Percentiles rank a stretch among this genome's conserved stretches.
Evolutionary conservation across 1,140 invertebrate genomes (phyloP).

Genomic region (Drosophila ficusphila): DNA sequence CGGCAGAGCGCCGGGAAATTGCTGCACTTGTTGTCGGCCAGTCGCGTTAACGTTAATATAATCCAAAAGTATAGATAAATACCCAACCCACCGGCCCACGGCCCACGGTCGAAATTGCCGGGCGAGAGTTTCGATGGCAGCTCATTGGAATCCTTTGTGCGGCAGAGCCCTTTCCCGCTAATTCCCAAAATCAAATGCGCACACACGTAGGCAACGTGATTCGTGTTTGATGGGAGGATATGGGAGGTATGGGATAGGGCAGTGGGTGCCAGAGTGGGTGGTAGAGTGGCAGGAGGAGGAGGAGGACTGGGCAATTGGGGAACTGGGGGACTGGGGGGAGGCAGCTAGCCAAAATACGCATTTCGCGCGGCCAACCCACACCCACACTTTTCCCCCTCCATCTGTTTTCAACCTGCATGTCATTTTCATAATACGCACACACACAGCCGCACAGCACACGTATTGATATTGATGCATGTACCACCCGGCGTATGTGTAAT

Average conservation of each 20-base stretch:
- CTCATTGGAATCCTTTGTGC: conserved; percentile 6
- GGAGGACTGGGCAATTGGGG: too few relatives aligned
- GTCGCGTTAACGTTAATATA: conserved; percentile 46
- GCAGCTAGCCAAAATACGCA: conserved; percentile 48
- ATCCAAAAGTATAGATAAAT: conserved; percentile 59
- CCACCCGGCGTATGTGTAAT: conserved; percentile 57
- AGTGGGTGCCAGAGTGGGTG: background rate
- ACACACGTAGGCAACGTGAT: conserved; percentile 42
- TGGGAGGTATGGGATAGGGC: too few relatives aligned
- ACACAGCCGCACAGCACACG: too few relatives aligned
- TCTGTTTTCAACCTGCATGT: conserved; percentile 5
- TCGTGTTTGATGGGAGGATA: too few relatives aligned
- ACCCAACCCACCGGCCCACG: background rate
- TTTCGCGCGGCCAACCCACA: conserved; percentile 1
- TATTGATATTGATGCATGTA: conserved; percentile 31
- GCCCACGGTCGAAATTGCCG: background rate
- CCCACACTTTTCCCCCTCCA: background rate
- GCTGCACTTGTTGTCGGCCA: background rate
- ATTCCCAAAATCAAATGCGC: conserved; percentile 58
- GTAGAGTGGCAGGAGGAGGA: background rate
- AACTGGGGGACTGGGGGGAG: too few relatives aligned
- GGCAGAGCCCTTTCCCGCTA: conserved; percentile 20
- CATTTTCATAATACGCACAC: conserved; percentile 52
- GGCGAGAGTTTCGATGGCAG: background rate
- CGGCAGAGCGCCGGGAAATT: background rate